These are phyloP conservation scores for Myanophis thanlyinensis DNA, from an alignment of 2,113 vertebrate genomes.

Conservation along the genomic window DNA sequence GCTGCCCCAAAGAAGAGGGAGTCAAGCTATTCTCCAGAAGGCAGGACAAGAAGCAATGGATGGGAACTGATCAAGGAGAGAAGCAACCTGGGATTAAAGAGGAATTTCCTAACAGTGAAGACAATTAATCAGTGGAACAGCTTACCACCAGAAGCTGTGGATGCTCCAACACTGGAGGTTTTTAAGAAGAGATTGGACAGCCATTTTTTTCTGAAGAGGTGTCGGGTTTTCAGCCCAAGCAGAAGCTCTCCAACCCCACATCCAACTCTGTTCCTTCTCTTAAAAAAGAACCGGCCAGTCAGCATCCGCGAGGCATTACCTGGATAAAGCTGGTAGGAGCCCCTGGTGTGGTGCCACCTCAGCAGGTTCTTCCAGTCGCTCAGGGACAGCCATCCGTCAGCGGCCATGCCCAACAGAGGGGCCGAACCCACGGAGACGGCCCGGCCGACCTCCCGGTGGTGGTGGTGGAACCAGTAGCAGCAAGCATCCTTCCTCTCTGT, in stretches of 20 bases:
- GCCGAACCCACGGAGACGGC: constrained; percentile 34
- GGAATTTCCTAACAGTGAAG: too few relatives aligned
- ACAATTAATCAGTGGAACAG: not conserved
- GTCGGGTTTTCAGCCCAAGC: not conserved
- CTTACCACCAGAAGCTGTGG: too few relatives aligned
- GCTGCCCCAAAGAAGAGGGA: too few relatives aligned
- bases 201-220: not conserved
- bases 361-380: constrained; percentile 84
- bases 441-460: not conserved
- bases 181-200: not conserved
- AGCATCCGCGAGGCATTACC: constrained; percentile 73
- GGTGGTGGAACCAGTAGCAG: fast-evolving
- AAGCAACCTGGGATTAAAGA: too few relatives aligned
- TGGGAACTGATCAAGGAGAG: too few relatives aligned
- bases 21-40: too few relatives aligned
- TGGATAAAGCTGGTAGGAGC: constrained; percentile 93
- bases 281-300: not conserved
- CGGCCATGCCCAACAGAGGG: constrained; percentile 82
- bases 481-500: constrained; percentile 54
- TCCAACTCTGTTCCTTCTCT: not conserved
- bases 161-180: not conserved
- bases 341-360: constrained; percentile 89
- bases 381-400: constrained; percentile 85
- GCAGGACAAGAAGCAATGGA: too few relatives aligned
- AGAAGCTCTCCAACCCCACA: not conserved